Percentiles rank a stretch among this genome's conserved stretches.
These are phyloP conservation scores for Neodiprion virginianus DNA, from an alignment of 1,140 invertebrate genomes.

Conservation along the genomic window DNA sequence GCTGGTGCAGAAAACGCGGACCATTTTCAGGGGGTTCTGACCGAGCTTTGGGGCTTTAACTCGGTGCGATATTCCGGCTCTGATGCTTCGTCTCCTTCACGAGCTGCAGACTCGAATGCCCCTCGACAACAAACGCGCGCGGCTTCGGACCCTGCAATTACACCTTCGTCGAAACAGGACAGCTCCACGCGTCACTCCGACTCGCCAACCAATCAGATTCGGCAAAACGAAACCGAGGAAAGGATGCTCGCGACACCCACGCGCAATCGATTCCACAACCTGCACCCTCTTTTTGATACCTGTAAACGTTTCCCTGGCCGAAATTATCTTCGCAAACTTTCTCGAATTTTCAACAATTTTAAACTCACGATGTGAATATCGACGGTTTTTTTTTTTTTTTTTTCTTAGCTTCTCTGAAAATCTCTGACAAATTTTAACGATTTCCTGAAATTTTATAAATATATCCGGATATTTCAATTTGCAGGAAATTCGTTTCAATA, in stretches of 20 bases:
- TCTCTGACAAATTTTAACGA: no score
- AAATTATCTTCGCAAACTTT: no score
- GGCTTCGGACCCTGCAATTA: background rate
- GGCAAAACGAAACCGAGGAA: background rate
- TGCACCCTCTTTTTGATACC: no score
- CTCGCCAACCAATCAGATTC: background rate
- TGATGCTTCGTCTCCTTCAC: background rate
- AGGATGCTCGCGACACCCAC: slow-evolving; percentile 1
- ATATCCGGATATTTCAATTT: no score
- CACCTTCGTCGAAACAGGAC: background rate
- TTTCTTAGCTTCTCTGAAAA: no score
- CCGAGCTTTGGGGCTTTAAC: no score
- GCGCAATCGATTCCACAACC: background rate
- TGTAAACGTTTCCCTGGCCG: no score
- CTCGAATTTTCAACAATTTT: no score
- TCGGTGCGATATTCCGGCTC: background rate
- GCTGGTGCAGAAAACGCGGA: slow-evolving; percentile 36
- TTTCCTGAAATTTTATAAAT: no score
- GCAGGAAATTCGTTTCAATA: no score
- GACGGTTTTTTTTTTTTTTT: no score
- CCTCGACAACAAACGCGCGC: background rate
- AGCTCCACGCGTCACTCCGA: background rate
- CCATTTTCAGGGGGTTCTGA: slow-evolving; percentile 30
- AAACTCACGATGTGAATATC: no score
- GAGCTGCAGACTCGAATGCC: background rate